A percentile compares a stretch with the other conserved stretches of the same genome.
These are phyloP conservation scores for Lithophane leautieri DNA, from an alignment of 2,888 invertebrate genomes.

Conservation along the genomic window DNA sequence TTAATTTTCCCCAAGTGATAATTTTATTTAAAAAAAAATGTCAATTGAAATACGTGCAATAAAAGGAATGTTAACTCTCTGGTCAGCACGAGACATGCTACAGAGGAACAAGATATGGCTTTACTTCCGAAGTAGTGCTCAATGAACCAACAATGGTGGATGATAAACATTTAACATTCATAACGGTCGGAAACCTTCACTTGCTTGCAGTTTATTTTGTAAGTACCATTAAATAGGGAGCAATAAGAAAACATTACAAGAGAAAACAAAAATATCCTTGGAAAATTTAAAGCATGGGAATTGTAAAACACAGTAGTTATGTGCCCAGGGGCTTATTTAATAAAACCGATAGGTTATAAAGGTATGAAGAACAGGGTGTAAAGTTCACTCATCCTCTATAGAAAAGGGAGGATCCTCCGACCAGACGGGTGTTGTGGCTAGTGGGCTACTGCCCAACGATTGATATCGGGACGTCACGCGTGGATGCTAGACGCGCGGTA, in stretches of 20 bases:
- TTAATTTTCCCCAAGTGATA: too few species aligned
- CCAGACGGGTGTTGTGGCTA: too few species aligned
- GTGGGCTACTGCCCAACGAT: too few species aligned
- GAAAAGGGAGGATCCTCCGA: too few species aligned
- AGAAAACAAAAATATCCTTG: background rate
- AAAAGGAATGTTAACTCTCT: background rate
- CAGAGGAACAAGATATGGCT: constrained; percentile 25
- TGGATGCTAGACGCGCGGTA: too few species aligned
- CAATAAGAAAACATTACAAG: background rate
- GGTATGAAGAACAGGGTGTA: too few species aligned
- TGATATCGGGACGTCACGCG: too few species aligned
- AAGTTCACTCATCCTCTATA: too few species aligned
- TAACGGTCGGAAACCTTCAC: background rate
- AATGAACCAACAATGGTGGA: constrained; percentile 16
- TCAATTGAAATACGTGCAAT: background rate
- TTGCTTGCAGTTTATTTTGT: background rate
- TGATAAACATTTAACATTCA: constrained; percentile 8
- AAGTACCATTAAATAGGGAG: background rate
- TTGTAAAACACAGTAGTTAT: background rate
- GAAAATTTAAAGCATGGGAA: background rate
- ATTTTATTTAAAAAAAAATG: background rate
- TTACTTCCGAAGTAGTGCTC: constrained; percentile 30
- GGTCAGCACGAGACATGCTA: background rate
- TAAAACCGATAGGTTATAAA: too few species aligned
- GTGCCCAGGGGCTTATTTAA: too few species aligned